Percentiles rank a stretch among this genome's conserved stretches.
Conservation (phyloP, 2,888 invertebrate genomes). For the Cancer borealis region DNA sequence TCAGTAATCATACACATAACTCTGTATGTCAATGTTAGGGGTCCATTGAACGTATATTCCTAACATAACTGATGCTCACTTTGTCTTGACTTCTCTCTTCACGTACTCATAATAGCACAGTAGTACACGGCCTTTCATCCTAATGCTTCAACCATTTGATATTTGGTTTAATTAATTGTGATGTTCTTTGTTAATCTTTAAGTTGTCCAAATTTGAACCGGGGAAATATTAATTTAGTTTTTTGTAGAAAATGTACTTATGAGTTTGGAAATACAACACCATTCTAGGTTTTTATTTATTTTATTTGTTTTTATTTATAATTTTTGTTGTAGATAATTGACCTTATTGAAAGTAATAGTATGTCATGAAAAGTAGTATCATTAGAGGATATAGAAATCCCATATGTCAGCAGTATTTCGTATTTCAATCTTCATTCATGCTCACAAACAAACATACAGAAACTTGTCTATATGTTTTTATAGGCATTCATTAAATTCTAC, state of each 20-base stretch:
- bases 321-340: not conserved
- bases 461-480: not conserved
- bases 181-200: not conserved
- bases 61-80: not conserved
- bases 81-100: not conserved
- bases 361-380: not conserved
- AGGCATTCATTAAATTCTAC: not conserved
- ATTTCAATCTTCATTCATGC: not conserved
- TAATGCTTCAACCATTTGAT: not conserved
- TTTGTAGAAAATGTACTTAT: not conserved
- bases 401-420: not conserved
- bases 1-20: not conserved
- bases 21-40: not conserved
- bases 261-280: too few relatives aligned
- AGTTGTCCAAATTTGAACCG: not conserved
- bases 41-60: too few relatives aligned
- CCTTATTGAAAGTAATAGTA: not conserved
- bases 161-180: not conserved
- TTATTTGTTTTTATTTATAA: not conserved
- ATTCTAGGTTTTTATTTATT: not conserved
- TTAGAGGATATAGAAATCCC: not conserved
- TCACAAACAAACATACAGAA: not conserved
- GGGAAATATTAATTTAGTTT: not conserved
- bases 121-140: not conserved
- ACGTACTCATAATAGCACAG: not conserved